A percentile compares a stretch with the other conserved stretches of the same genome.
These are phyloP conservation scores for Okapia johnstoni DNA, from an alignment of 2,113 vertebrate genomes.

Conservation along the genomic window DNA sequence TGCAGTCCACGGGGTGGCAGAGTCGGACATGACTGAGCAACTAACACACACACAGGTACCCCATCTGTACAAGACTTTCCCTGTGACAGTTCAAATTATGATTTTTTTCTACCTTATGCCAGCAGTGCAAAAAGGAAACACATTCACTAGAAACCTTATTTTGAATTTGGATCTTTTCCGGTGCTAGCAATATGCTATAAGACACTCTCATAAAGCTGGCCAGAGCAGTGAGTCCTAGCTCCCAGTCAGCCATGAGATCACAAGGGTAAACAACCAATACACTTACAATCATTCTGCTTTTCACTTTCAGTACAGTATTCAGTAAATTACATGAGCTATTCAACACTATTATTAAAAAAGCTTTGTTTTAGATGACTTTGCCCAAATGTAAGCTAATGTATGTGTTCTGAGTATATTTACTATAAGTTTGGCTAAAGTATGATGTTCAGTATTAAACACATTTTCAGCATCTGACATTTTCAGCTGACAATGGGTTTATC, in stretches of 20 bases:
- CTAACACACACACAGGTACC: neutral
- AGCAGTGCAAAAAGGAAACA: neutral
- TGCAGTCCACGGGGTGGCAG: neutral
- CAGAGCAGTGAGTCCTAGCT: neutral
- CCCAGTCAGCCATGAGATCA: neutral
- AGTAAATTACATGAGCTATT: neutral
- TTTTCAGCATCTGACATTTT: neutral
- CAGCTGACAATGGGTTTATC: neutral
- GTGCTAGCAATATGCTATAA: neutral
- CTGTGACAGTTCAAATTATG: neutral
- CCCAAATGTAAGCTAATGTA: neutral
- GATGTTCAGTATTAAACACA: neutral
- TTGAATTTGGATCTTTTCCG: neutral
- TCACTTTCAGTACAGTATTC: neutral
- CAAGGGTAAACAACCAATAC: neutral
- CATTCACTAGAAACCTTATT: neutral
- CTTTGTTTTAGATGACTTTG: neutral
- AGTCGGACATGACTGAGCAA: accelerated
- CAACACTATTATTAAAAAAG: neutral
- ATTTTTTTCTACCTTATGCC: neutral
- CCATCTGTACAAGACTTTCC: neutral
- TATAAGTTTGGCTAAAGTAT: neutral
- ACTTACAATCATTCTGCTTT: neutral
- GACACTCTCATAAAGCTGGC: neutral
- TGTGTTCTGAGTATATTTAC: neutral